Percentiles rank a stretch among this genome's conserved stretches.
Conservation (phyloP, 1,140 invertebrate species). For the Dufourea novaeangliae region DNA sequence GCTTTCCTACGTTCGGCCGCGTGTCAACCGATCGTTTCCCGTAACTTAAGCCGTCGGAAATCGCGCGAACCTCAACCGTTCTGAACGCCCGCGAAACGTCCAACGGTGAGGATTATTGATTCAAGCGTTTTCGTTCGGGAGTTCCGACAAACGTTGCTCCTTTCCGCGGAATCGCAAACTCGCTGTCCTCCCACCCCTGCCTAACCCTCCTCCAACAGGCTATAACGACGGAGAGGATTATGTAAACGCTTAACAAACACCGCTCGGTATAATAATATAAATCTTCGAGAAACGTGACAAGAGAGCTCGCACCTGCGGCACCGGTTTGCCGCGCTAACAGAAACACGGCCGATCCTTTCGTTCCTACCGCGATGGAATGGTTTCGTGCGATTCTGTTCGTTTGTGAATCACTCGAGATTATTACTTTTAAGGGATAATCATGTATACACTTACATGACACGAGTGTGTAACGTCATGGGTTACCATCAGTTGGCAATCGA, state of each 20-base stretch:
- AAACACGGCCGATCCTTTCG: neutral
- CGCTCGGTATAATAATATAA: conserved; percentile 13
- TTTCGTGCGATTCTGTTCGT: too few species aligned
- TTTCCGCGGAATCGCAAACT: neutral
- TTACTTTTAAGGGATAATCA: neutral
- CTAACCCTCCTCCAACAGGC: neutral
- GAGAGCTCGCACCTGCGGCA: neutral
- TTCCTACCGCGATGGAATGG: neutral
- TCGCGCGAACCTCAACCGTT: too few species aligned
- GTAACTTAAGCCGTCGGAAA: neutral
- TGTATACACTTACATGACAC: too few species aligned
- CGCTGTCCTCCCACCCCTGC: neutral
- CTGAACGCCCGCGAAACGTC: neutral
- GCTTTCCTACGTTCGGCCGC: neutral
- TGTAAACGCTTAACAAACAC: conserved; percentile 10
- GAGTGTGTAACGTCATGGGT: too few species aligned
- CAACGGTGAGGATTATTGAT: neutral
- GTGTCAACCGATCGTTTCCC: neutral
- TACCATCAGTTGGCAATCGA: too few species aligned
- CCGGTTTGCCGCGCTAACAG: neutral
- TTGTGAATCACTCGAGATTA: neutral
- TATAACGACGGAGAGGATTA: conserved; percentile 2
- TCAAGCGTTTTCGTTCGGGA: neutral
- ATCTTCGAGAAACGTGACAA: conserved; percentile 9
- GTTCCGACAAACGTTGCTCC: neutral